A percentile compares a stretch with the other conserved stretches of the same genome.
phyloP scores from a whole-genome alignment of 2,797 vertebrate species.

The Muscicapa striata region DNA sequence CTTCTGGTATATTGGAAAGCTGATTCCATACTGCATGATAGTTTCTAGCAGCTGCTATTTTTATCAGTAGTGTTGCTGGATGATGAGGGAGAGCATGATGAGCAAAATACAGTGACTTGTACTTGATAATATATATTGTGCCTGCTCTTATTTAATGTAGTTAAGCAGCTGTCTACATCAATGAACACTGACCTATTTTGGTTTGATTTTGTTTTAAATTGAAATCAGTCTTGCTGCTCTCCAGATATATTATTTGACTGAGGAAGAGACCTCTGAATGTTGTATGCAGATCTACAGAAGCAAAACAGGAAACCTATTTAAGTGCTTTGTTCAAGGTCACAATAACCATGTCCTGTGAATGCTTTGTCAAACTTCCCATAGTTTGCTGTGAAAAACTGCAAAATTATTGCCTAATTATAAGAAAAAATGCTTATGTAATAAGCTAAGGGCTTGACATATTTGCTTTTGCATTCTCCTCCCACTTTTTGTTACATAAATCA shows the following conservation, averaged over 20 bases:
- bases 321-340: neutral
- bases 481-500: neutral
- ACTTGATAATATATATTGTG: neutral
- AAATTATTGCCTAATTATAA: neutral
- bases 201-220: neutral
- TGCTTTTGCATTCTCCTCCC: neutral
- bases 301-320: neutral
- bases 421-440: neutral
- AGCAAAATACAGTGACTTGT: neutral
- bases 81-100: neutral
- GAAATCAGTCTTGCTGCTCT: neutral
- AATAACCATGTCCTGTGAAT: neutral
- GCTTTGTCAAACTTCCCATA: neutral
- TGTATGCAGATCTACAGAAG: neutral
- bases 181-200: neutral
- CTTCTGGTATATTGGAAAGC: neutral
- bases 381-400: neutral
- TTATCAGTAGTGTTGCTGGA: neutral
- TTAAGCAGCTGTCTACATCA: neutral
- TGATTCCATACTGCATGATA: neutral
- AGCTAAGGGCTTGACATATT: neutral
- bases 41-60: neutral
- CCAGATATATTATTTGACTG: neutral
- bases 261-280: neutral
- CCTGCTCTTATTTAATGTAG: neutral